Percentiles rank a stretch among this genome's conserved stretches.
These are phyloP conservation scores for Dendronephthya gigantea DNA, from an alignment of 64 coral and sea anemone species.

Conservation along the genomic window DNA sequence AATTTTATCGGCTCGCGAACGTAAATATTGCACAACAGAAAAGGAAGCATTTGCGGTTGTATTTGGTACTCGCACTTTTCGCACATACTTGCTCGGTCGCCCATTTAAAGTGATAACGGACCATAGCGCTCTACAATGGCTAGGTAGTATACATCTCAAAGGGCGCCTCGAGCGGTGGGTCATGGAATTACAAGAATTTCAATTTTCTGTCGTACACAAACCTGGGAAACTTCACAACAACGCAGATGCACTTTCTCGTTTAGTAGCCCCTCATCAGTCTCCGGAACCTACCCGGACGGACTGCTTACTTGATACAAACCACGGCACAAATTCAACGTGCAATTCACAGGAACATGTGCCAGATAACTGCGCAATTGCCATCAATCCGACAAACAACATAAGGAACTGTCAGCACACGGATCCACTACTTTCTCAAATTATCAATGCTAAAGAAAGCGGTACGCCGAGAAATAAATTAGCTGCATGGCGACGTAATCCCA, in stretches of 20 bases:
- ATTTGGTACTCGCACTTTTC: conserved; percentile 20
- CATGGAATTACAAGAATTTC: conserved; percentile 35
- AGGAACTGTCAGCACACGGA: background rate
- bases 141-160: conserved; percentile 28
- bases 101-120: conserved; percentile 26
- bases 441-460: background rate
- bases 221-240: conserved; percentile 21
- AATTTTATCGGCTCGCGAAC: conserved; percentile 20
- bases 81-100: conserved; percentile 12
- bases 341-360: background rate
- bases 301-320: background rate
- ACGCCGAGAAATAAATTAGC: background rate
- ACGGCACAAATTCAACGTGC: background rate
- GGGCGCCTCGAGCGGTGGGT: conserved; percentile 24
- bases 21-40: conserved; percentile 10
- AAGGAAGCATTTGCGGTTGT: background rate
- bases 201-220: conserved; percentile 11
- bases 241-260: background rate
- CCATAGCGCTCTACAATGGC: conserved; percentile 14
- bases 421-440: background rate
- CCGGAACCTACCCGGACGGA: background rate
- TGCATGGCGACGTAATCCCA: background rate
- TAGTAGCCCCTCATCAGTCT: background rate
- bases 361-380: background rate
- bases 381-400: background rate